phyloP scores from a whole-genome alignment of 2,888 invertebrate genomes.

The Xestia ashworthii region DNA sequence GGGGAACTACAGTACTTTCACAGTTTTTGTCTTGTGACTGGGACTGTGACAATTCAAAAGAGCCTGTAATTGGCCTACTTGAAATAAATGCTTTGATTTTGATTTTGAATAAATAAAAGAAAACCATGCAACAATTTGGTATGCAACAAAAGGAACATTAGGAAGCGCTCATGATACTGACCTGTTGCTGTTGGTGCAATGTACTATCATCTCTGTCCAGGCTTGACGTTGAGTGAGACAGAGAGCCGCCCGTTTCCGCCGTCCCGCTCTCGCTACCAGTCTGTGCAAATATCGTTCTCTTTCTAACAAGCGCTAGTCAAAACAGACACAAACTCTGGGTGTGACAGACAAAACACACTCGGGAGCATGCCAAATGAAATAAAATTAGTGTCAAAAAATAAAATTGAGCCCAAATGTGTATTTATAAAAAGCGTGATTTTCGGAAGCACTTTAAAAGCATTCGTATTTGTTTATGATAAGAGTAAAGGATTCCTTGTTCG shows the following conservation, averaged over 20 bases:
- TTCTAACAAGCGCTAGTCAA: slow-evolving; percentile 75
- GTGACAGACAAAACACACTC: slow-evolving; percentile 51
- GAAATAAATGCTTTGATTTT: too few species aligned
- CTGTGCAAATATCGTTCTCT: slow-evolving; percentile 82
- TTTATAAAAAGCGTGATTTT: slow-evolving; percentile 44
- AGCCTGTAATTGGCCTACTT: too few species aligned
- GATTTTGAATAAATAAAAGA: too few species aligned
- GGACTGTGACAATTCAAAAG: too few species aligned
- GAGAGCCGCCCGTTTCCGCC: slow-evolving; percentile 91
- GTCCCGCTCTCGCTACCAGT: slow-evolving; percentile 90
- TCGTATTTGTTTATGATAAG: not conserved
- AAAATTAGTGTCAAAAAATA: slow-evolving; percentile 20
- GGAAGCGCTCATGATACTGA: slow-evolving; percentile 67
- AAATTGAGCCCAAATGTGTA: slow-evolving; percentile 36
- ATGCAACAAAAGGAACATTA: slow-evolving; percentile 27
- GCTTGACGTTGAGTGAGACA: slow-evolving; percentile 96
- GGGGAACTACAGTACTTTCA: too few species aligned
- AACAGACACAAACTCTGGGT: slow-evolving; percentile 29
- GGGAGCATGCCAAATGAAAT: slow-evolving; percentile 36
- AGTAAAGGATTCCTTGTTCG: not conserved
- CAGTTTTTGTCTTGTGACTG: too few species aligned
- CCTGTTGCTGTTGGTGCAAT: slow-evolving; percentile 90
- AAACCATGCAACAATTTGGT: slow-evolving; percentile 35
- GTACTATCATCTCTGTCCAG: slow-evolving; percentile 95
- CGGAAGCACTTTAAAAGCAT: slow-evolving; percentile 34